Evolutionary conservation across 2,113 vertebrate genomes (phyloP).

Genomic region (Boleophthalmus pectinirostris): DNA sequence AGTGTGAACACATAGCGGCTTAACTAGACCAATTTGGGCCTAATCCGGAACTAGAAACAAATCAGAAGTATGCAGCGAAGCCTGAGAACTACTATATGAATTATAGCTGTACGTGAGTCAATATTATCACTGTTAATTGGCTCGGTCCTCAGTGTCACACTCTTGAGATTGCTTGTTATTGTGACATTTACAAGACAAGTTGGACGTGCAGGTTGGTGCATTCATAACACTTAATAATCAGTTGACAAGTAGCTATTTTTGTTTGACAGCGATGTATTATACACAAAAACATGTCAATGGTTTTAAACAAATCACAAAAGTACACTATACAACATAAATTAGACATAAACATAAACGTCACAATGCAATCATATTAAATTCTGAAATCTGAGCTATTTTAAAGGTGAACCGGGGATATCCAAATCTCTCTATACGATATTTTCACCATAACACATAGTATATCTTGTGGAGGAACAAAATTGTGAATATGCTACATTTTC

Average conservation of each 20-base stretch:
- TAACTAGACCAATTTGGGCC: neutral
- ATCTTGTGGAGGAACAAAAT: too few relatives aligned
- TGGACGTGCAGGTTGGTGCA: neutral
- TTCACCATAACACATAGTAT: too few relatives aligned
- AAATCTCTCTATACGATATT: too few relatives aligned
- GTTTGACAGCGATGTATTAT: neutral
- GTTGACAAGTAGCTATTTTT: constrained; percentile 5
- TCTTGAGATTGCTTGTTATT: neutral
- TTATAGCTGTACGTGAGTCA: neutral
- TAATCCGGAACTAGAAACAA: neutral
- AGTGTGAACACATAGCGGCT: too few relatives aligned
- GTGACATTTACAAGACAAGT: constrained; percentile 16
- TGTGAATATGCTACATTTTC: too few relatives aligned
- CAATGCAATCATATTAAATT: neutral
- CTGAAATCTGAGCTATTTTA: neutral
- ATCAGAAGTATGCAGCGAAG: neutral
- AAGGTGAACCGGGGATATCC: neutral
- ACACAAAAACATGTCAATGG: neutral
- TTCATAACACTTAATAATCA: neutral
- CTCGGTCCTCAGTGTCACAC: neutral
- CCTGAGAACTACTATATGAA: neutral
- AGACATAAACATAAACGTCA: too few relatives aligned
- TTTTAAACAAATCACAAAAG: neutral
- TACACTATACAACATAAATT: neutral
- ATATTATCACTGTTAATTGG: constrained; percentile 7